Evolutionary conservation across 2,797 vertebrate species (phyloP), one percentile per base, ranked within the genome.

Genomic region (Nannoperca obscura): DNA sequence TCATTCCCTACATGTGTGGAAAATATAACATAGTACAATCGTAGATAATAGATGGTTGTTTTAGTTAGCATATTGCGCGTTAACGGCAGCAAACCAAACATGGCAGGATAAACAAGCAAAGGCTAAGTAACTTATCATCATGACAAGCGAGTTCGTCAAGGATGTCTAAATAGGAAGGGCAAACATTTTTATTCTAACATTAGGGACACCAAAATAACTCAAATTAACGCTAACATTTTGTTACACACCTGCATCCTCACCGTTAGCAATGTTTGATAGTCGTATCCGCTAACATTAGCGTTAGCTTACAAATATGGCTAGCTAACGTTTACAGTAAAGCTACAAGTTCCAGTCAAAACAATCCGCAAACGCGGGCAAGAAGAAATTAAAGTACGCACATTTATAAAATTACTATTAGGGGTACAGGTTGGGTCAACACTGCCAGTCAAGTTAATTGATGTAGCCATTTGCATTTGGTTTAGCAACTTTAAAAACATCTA

Each of bases 321-420:
- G 80, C 80, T 79, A 80, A 52, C 44, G 22, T 68, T 71, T 60
- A 68, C 58, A 27, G 10, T 53, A 22, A 50, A 42, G 61, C 71
- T 68, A 76, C 3, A 67, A 78, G 50, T 67, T 65, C 5, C 40
- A 76, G 60, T 86, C 53, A 81, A 80, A 83, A 85, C 81, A 87
- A 74, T 32, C 7, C 49, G 34, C 17, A 64, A 54, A 76, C 12
- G 14, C 11, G 1, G 12, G 1, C 14, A 10, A 61, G 2, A 50
- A 3, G 1, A 9, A 40, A 22, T 6, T 8, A 11, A 34, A 53
- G 8, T 22, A 2, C 5, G 5, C 14, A 15, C 9, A 7, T 38
- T 11, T 32, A 7, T 10, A 9, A 50, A 64, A 47, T 5, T 2
- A 47, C 0, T 5, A 6, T 8, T 19, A n/a, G 4, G 15, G 7